Conservation (phyloP, 1,140 invertebrate species). For the Hypsibius dujardini region DNA sequence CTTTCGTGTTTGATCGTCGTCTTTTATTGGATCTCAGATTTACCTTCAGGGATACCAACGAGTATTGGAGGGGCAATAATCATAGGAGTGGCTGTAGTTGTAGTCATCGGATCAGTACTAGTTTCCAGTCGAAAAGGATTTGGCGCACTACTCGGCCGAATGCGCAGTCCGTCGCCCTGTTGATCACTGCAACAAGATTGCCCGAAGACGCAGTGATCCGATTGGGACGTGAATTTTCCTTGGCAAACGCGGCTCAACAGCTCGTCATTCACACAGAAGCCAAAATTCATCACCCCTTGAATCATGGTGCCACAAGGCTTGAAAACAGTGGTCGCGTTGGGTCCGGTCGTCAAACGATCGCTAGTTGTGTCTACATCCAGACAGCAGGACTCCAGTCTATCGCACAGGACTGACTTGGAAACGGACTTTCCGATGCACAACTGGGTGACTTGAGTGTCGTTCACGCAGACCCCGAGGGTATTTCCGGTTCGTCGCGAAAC, state of each 20-base stretch:
- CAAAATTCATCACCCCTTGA: not conserved
- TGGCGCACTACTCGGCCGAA: too few relatives aligned
- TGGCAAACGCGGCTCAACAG: not conserved
- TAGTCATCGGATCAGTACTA: too few relatives aligned
- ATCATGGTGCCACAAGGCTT: too few relatives aligned
- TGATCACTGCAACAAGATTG: not conserved
- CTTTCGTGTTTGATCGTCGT: too few relatives aligned
- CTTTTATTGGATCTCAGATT: too few relatives aligned
- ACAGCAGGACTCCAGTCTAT: not conserved
- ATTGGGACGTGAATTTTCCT: not conserved
- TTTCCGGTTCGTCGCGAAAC: not conserved
- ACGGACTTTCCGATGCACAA: not conserved
- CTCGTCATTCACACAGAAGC: conserved; percentile 11
- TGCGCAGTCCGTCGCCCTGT: not conserved
- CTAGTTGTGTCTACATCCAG: not conserved
- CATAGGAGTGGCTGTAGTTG: too few relatives aligned
- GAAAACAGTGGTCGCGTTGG: too few relatives aligned
- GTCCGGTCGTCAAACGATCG: too few relatives aligned
- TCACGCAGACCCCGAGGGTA: not conserved
- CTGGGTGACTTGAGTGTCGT: not conserved
- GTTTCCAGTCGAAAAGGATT: too few relatives aligned
- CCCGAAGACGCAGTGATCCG: not conserved
- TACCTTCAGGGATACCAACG: too few relatives aligned
- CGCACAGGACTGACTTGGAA: not conserved
- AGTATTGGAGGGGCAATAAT: too few relatives aligned